Evolutionary conservation across 2,113 vertebrate species (phyloP).

Genomic region (Zosterops japonicus): DNA sequence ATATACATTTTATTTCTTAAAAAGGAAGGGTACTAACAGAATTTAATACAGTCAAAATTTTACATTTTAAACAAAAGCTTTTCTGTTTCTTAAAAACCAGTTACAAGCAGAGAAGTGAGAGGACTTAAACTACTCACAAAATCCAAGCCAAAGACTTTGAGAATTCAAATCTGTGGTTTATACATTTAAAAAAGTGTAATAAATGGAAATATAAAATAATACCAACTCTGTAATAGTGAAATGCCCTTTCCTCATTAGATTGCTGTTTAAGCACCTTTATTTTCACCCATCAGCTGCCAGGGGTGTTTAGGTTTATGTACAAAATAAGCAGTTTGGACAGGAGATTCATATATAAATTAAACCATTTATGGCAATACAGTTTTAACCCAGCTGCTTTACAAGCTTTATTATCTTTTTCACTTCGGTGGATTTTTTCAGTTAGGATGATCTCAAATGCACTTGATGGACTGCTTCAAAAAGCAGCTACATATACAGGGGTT

Average conservation of each 20-base stretch:
- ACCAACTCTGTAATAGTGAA: conserved; percentile 61
- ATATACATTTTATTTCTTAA: conserved; percentile 71
- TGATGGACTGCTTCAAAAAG: conserved; percentile 39
- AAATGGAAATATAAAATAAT: conserved; percentile 69
- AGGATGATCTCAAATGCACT: conserved; percentile 37
- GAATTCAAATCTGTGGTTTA: conserved; percentile 62
- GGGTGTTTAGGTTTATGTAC: conserved; percentile 38
- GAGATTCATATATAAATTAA: conserved; percentile 41
- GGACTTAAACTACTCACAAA: conserved; percentile 62
- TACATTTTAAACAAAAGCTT: conserved; percentile 70
- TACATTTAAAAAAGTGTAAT: conserved; percentile 65
- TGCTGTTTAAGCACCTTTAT: conserved; percentile 65
- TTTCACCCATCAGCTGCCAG: conserved; percentile 59
- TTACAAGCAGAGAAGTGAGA: conserved; percentile 63
- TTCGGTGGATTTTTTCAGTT: neutral
- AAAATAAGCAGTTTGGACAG: conserved; percentile 49
- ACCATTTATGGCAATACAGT: conserved; percentile 20
- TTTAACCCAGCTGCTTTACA: conserved; percentile 11
- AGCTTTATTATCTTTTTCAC: neutral
- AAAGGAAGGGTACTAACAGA: conserved; percentile 68
- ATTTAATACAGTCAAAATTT: conserved; percentile 70
- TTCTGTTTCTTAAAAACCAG: conserved; percentile 62
- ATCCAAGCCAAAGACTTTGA: conserved; percentile 58
- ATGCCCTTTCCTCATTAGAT: conserved; percentile 58
- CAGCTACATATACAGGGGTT: conserved; percentile 27